Conservation (phyloP, 2,797 vertebrate species). For the Lacerta bilineata region DNA sequence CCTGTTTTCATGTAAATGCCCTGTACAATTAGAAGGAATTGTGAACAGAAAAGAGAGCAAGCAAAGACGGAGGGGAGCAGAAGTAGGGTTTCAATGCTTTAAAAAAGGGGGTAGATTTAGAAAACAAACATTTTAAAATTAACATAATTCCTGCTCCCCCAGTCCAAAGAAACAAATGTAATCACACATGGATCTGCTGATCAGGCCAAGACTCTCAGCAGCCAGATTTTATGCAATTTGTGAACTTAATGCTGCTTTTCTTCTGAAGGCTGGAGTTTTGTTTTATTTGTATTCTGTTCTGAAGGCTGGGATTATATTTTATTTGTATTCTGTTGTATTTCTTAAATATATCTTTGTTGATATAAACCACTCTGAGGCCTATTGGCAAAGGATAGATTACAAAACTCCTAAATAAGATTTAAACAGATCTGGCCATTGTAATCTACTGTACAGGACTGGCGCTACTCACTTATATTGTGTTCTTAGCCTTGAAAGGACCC, state of each 20-base stretch:
- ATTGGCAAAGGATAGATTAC: too few species aligned
- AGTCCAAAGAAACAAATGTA: not conserved
- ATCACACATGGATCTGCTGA: not conserved
- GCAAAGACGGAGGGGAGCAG: not conserved
- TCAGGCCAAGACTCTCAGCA: too few species aligned
- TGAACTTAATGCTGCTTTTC: too few species aligned
- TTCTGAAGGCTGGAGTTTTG: too few species aligned
- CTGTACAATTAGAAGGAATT: constrained; percentile 41
- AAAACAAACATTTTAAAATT: constrained; percentile 10
- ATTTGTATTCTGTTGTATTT: too few species aligned
- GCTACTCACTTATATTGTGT: not conserved
- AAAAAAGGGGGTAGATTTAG: not conserved
- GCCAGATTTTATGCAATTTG: too few species aligned
- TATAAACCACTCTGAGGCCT: too few species aligned
- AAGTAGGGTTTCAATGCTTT: too few species aligned
- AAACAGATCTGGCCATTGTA: not conserved
- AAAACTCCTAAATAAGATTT: not conserved
- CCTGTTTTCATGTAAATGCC: constrained; percentile 37
- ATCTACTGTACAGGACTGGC: not conserved
- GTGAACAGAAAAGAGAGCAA: constrained; percentile 40
- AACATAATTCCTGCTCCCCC: not conserved
- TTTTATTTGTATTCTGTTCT: too few species aligned
- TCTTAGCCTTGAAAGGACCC: not conserved
- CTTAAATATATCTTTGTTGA: too few species aligned
- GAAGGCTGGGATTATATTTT: too few species aligned